A percentile compares a stretch with the other conserved stretches of the same genome.
These are phyloP conservation scores for Palythoa grandiflora DNA, from an alignment of 92 coral and sea anemone genomes.

Conservation along the genomic window DNA sequence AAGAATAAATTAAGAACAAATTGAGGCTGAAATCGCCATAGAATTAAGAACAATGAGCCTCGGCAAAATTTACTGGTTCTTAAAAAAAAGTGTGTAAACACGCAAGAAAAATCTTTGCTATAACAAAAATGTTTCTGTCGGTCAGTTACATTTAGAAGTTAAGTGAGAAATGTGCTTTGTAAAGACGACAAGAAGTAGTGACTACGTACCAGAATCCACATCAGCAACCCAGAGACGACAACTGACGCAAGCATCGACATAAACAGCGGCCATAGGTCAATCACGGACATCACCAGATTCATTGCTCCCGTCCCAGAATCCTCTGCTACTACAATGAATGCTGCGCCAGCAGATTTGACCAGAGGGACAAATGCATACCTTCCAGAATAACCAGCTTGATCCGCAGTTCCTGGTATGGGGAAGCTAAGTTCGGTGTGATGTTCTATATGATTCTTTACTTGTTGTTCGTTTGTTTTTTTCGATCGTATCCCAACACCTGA, in stretches of 20 bases:
- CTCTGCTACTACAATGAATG: slow-evolving; percentile 73
- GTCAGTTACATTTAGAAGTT: background rate
- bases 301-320: slow-evolving; percentile 70
- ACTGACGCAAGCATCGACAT: slow-evolving; percentile 80
- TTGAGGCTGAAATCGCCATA: too few relatives aligned
- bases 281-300: slow-evolving; percentile 76
- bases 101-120: too few relatives aligned
- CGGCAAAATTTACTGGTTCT: too few relatives aligned
- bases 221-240: slow-evolving; percentile 78
- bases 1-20: too few relatives aligned
- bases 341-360: slow-evolving; percentile 89
- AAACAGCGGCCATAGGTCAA: slow-evolving; percentile 83
- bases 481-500: slow-evolving; percentile 44
- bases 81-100: too few relatives aligned
- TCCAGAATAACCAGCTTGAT: slow-evolving; percentile 64
- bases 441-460: slow-evolving; percentile 63
- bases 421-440: slow-evolving; percentile 76
- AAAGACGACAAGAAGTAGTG: background rate
- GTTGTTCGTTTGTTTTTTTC: slow-evolving; percentile 50
- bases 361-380: slow-evolving; percentile 83
- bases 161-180: background rate
- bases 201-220: slow-evolving; percentile 89
- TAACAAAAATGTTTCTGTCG: too few relatives aligned
- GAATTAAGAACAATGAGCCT: too few relatives aligned
- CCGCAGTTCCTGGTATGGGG: slow-evolving; percentile 78